These are phyloP conservation scores for Macrotus californicus DNA, from an alignment of 2,113 vertebrate genomes.

Conservation along the genomic window DNA sequence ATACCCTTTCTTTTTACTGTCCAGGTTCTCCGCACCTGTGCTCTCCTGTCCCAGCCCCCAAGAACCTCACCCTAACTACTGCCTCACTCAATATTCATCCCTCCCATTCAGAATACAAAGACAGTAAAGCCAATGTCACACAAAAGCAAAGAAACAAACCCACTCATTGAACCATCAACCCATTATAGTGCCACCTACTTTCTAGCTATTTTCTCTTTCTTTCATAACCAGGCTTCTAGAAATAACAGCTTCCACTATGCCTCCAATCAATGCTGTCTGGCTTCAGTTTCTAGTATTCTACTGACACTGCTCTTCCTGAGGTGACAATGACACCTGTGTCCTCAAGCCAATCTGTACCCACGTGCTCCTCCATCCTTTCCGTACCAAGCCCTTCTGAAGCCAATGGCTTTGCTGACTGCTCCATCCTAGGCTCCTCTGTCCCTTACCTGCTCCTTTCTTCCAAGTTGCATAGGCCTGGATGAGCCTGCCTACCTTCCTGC, in stretches of 20 bases:
- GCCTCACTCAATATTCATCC: neutral
- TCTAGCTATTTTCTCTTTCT: neutral
- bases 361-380: neutral
- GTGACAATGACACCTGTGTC: too few species aligned
- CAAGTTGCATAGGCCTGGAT: neutral
- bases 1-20: neutral
- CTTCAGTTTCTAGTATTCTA: neutral
- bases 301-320: neutral
- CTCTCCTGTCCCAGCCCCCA: neutral
- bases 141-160: neutral
- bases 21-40: neutral
- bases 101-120: neutral
- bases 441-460: neutral
- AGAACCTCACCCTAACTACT: neutral
- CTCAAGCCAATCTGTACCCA: neutral
- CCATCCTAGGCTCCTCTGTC: neutral
- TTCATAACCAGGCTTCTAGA: neutral
- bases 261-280: neutral
- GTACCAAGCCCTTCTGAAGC: neutral
- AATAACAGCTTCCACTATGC: neutral
- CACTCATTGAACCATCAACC: too few species aligned
- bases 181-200: neutral
- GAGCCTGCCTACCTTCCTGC: neutral
- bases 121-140: neutral
- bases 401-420: neutral